These are phyloP conservation scores for Poecilobothrus nobilitatus DNA, from an alignment of 2,888 invertebrate genomes.

Conservation along the genomic window DNA sequence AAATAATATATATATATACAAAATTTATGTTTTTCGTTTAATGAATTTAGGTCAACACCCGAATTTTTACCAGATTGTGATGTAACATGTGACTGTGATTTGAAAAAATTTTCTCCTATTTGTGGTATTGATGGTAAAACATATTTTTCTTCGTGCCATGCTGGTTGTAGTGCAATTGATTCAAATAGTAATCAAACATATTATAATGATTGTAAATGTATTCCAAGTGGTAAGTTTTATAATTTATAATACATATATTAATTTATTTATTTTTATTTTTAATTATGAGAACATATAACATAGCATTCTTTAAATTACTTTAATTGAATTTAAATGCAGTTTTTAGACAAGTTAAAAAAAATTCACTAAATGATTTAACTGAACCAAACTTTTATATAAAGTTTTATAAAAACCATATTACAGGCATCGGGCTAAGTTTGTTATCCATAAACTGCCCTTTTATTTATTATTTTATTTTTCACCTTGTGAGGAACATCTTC, in stretches of 20 bases:
- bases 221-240: conserved; percentile 35
- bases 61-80: conserved; percentile 53
- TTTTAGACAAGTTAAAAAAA: no score
- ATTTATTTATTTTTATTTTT: not conserved
- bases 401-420: no score
- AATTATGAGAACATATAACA: no score
- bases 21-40: not conserved
- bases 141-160: conserved; percentile 83
- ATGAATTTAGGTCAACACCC: conserved; percentile 27
- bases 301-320: no score
- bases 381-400: no score
- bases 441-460: no score
- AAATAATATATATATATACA: not conserved
- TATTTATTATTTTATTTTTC: no score
- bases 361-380: no score
- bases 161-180: conserved; percentile 65
- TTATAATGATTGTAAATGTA: conserved; percentile 49
- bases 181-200: conserved; percentile 52
- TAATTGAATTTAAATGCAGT: not conserved
- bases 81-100: conserved; percentile 61
- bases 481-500: no score
- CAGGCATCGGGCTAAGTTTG: no score
- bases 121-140: conserved; percentile 76
- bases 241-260: conserved; percentile 13
- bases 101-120: conserved; percentile 71